Conservation (phyloP, 23 tunicate species). For the Oikopleura albicans region DNA sequence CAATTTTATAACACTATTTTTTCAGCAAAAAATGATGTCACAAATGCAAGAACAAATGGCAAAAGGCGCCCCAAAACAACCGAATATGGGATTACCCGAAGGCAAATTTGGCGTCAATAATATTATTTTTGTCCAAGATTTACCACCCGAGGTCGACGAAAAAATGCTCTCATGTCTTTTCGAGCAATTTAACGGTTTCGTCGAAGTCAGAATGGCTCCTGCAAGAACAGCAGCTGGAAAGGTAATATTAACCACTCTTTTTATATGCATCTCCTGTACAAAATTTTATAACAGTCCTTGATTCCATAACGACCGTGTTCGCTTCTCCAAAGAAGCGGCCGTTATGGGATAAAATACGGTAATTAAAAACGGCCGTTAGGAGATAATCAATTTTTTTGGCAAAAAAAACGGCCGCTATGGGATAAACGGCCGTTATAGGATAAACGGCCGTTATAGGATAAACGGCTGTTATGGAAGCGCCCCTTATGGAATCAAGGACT, state of each 20-base stretch:
- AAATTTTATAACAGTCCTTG: too few relatives aligned
- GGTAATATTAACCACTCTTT: neutral
- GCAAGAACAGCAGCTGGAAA: neutral
- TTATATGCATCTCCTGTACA: neutral
- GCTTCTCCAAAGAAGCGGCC: too few relatives aligned
- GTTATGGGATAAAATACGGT: too few relatives aligned
- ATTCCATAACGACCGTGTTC: too few relatives aligned
- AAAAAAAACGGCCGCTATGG: too few relatives aligned
- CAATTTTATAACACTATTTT: neutral
- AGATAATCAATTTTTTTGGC: too few relatives aligned
- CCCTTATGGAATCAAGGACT: too few relatives aligned
- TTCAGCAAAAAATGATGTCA: neutral
- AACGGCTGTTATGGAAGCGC: too few relatives aligned
- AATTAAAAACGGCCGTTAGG: too few relatives aligned
- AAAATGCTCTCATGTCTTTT: conserved; percentile 51
- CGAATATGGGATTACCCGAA: neutral
- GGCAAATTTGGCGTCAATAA: neutral
- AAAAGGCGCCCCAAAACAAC: neutral
- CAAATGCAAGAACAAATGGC: neutral
- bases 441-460: too few relatives aligned
- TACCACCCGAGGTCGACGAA: conserved; percentile 67
- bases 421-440: neutral
- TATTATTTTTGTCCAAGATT: conserved; percentile 20
- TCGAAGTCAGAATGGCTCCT: neutral
- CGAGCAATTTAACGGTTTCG: neutral